Evolutionary conservation across 1,140 invertebrate genomes (phyloP).

Genomic region (Cotesia vestalis): DNA sequence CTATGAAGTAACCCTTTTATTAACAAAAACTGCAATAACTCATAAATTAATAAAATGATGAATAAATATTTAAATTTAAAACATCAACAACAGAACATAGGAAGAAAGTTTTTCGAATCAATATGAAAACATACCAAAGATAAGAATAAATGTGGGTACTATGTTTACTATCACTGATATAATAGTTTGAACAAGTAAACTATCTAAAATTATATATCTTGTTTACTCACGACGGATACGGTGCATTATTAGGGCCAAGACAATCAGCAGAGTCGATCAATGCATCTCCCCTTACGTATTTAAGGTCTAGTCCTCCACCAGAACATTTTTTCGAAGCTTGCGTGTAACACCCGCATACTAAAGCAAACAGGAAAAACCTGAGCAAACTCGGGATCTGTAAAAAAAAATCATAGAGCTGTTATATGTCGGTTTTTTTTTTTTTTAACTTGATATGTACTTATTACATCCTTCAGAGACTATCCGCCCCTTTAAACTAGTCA

Average conservation of each 20-base stretch:
- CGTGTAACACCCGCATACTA: conserved; percentile 37
- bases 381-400: conserved; percentile 55
- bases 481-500: too few species aligned
- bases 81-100: background rate
- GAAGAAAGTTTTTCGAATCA: too few species aligned
- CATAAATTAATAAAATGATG: too few species aligned
- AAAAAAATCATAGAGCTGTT: background rate
- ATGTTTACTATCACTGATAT: background rate
- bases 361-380: conserved; percentile 50
- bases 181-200: background rate
- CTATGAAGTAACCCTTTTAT: too few species aligned
- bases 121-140: too few species aligned
- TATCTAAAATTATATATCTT: conserved; percentile 11
- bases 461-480: too few species aligned
- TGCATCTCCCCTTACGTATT: conserved; percentile 87
- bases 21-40: too few species aligned
- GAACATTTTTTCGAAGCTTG: conserved; percentile 65
- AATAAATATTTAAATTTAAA: too few species aligned
- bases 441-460: too few species aligned
- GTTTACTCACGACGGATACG: conserved; percentile 81
- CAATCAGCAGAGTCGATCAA: conserved; percentile 78
- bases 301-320: conserved; percentile 70
- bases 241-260: conserved; percentile 79
- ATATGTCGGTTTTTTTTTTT: too few species aligned
- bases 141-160: background rate